Conservation (phyloP, 2,888 invertebrate genomes). For the Odiellus spinosus region DNA sequence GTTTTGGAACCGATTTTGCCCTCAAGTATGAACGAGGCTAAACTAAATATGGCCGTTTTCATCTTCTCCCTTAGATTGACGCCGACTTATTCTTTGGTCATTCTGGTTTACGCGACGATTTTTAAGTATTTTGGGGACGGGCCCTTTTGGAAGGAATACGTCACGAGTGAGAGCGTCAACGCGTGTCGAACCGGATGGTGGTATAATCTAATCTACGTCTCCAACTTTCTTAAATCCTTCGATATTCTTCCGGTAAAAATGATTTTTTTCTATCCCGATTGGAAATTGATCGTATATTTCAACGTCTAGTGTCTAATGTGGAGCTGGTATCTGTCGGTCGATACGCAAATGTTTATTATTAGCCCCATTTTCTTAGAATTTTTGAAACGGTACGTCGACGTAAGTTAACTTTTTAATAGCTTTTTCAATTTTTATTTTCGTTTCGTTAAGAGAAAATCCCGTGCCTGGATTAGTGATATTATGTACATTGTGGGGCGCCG, state of each 20-base stretch:
- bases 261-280: slow-evolving; percentile 2
- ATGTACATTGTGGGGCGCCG: too few species aligned
- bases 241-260: not conserved
- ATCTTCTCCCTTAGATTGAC: too few species aligned
- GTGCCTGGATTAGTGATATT: too few species aligned
- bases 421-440: slow-evolving; percentile 2
- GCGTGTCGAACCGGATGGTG: slow-evolving; percentile 10
- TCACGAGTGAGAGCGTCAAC: slow-evolving; percentile 2
- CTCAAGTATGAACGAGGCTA: too few species aligned
- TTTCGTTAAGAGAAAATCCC: too few species aligned
- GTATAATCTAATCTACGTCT: slow-evolving; percentile 15
- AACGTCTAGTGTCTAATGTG: slow-evolving; percentile 16
- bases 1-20: slow-evolving; percentile 15
- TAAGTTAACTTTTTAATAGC: too few species aligned
- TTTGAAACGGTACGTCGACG: slow-evolving; percentile 14
- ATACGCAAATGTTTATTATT: slow-evolving; percentile 18
- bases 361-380: slow-evolving; percentile 19
- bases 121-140: slow-evolving; percentile 26
- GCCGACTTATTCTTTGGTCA: slow-evolving; percentile 26
- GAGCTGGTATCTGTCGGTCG: slow-evolving; percentile 19
- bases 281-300: too few species aligned
- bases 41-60: too few species aligned
- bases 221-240: slow-evolving; percentile 10
- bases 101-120: slow-evolving; percentile 24
- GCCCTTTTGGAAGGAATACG: slow-evolving; percentile 23